Evolutionary conservation across 2,797 vertebrate genomes (phyloP).

Genomic region (Enteromius unitaeniatus): DNA sequence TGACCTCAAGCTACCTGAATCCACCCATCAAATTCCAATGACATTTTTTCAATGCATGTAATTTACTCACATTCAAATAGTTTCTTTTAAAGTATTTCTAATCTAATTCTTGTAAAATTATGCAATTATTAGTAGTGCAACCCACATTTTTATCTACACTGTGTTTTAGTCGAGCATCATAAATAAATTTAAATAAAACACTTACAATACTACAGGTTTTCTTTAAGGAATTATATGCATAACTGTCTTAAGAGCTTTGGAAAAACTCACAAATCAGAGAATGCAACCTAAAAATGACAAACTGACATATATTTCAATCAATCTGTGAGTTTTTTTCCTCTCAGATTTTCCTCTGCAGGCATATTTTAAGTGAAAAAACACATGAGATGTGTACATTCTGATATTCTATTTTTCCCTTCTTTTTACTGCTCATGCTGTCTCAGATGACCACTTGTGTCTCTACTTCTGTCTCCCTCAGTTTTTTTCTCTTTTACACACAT

Average conservation of each 20-base stretch:
- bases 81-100: neutral
- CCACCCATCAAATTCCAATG: slow-evolving; percentile 2
- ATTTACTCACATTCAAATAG: neutral
- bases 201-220: neutral
- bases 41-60: neutral
- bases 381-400: neutral
- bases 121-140: neutral
- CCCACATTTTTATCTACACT: neutral
- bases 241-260: neutral
- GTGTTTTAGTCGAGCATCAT: too few relatives aligned
- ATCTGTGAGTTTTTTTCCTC: neutral
- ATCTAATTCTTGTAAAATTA: neutral
- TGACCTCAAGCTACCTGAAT: slow-evolving; percentile 83
- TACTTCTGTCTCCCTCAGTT: neutral
- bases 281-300: slow-evolving; percentile 11
- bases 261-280: neutral
- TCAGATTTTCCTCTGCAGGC: neutral
- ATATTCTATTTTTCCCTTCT: neutral
- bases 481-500: neutral
- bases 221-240: neutral
- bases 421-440: neutral
- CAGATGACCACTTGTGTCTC: neutral
- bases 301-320: slow-evolving; percentile 8
- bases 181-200: neutral
- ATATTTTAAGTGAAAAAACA: slow-evolving; percentile 18